These are phyloP conservation scores for Troides helena DNA, from an alignment of 2,888 invertebrate species.

Conservation along the genomic window DNA sequence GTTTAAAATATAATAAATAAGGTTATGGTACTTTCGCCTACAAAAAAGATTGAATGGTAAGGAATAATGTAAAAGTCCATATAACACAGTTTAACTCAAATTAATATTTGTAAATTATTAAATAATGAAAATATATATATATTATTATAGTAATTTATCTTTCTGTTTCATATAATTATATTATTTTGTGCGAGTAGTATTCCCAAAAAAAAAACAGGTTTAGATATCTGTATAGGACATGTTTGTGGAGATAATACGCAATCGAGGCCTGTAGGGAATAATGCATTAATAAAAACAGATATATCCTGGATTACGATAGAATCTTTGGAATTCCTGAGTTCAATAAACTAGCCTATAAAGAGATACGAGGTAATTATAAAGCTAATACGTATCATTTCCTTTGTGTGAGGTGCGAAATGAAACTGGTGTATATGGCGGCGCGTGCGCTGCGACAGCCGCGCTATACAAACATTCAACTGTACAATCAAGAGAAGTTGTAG, in stretches of 20 bases:
- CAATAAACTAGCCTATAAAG: constrained; percentile 31
- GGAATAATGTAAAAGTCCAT: too few relatives aligned
- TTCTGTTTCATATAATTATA: too few relatives aligned
- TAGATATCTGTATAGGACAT: not conserved
- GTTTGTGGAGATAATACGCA: too few relatives aligned
- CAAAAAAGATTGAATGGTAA: too few relatives aligned
- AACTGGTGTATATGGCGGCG: constrained; percentile 41
- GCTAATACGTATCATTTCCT: constrained; percentile 31
- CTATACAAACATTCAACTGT: constrained; percentile 60
- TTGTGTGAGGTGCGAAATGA: constrained; percentile 32
- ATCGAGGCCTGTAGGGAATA: constrained; percentile 16
- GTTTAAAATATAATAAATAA: too few relatives aligned
- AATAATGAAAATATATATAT: too few relatives aligned
- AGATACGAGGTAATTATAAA: constrained; percentile 27
- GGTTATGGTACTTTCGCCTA: too few relatives aligned
- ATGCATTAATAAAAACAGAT: constrained; percentile 21
- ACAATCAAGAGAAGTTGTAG: constrained; percentile 53
- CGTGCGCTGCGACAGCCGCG: constrained; percentile 51
- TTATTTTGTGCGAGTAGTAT: too few relatives aligned
- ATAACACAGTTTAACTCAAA: too few relatives aligned
- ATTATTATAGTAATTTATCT: too few relatives aligned
- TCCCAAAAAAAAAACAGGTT: not conserved
- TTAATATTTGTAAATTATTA: too few relatives aligned
- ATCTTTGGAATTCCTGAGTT: constrained; percentile 32
- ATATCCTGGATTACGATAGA: constrained; percentile 41